Conservation (phyloP, 37 sponge, comb jelly and placozoan species). For the Theonella swinhoei region DNA sequence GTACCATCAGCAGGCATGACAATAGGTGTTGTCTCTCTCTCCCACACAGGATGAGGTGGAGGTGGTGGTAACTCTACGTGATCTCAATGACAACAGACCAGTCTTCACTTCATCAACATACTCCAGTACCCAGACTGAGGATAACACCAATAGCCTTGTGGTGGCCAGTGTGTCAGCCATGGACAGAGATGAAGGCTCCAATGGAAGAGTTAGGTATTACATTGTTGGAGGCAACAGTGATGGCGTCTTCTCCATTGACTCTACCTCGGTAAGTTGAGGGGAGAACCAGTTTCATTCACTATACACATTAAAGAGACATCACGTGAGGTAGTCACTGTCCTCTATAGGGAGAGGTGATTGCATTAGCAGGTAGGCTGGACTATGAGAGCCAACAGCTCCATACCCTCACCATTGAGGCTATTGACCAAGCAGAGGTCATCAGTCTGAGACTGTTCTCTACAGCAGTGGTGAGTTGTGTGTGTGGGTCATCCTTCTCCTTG, state of each 20-base stretch:
- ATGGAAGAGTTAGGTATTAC: conserved; percentile 11
- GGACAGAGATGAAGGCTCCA: conserved; percentile 41
- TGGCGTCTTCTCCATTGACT: conserved; percentile 10
- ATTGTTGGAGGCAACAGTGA: conserved; percentile 11
- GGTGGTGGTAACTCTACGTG: conserved; percentile 3
- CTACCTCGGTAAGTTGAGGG: neutral
- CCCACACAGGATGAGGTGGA: neutral
- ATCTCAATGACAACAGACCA: conserved; percentile 50
- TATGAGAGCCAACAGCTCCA: conserved; percentile 14
- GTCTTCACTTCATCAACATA: conserved; percentile 1
- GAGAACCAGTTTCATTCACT: too few relatives aligned
- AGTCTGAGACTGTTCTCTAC: neutral
- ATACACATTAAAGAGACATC: neutral
- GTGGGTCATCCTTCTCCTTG: too few relatives aligned
- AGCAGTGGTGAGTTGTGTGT: conserved; percentile 5
- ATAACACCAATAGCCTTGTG: neutral
- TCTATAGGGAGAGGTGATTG: conserved; percentile 33
- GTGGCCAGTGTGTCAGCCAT: conserved; percentile 17
- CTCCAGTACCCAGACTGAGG: conserved; percentile 8
- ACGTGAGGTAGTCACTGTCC: neutral
- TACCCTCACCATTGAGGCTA: conserved; percentile 19
- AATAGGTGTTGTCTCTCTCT: neutral
- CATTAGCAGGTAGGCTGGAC: conserved; percentile 11
- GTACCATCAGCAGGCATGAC: neutral
- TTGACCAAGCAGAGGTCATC: conserved; percentile 21